Evolutionary conservation across 64 coral and sea anemone genomes (phyloP), one percentile per base, ranked within the genome.

Genomic region (Pachyseris speciosa): DNA sequence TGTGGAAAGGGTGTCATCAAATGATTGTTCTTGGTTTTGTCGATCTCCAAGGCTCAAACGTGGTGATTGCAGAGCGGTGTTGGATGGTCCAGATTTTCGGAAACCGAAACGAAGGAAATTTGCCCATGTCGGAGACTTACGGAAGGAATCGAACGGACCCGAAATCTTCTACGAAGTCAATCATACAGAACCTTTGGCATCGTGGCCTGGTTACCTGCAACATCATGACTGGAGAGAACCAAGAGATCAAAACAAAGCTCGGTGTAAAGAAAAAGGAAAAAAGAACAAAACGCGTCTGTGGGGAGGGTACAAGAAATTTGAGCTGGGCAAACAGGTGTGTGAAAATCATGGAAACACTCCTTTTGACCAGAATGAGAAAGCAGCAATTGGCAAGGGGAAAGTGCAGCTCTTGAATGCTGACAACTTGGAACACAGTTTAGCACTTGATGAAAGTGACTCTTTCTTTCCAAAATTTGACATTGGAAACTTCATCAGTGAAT

Each of bases 91-190:
- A 36, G 63, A 64, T 7, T 7, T 80, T 15, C 87, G 75, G 86
- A 80, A 80, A 63, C 70, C 59, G 13, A 91, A 91, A 58, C 78
- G 84, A 69, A 67, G 50, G 43, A 93, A 70, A 26, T 79, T 88
- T 43, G 68, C 72, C 1, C 83, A 87, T 19, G 91, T 94, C 22
- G 91, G 84, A 68, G 91, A 94, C 13, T 57, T 80, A 53, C 67
- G 64, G 31, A 80, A 51, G 33, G 2, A 64, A 28, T 50, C 69
- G 3, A 24, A 64, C 13, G 64, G 67, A 42, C 51, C 64, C 17
- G 91, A 88, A 53, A 70, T 94, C 47, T 25, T 37, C 60, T 94
- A 94, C 49, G 91, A 94, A 51, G 60, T 94, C 1, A 87, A 57
- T 31, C 44, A 76, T 16, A 77, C 72, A 15, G 63, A 78, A 22